These are phyloP conservation scores for Frieseomelitta varia DNA, from an alignment of 1,140 invertebrate genomes.

Conservation along the genomic window DNA sequence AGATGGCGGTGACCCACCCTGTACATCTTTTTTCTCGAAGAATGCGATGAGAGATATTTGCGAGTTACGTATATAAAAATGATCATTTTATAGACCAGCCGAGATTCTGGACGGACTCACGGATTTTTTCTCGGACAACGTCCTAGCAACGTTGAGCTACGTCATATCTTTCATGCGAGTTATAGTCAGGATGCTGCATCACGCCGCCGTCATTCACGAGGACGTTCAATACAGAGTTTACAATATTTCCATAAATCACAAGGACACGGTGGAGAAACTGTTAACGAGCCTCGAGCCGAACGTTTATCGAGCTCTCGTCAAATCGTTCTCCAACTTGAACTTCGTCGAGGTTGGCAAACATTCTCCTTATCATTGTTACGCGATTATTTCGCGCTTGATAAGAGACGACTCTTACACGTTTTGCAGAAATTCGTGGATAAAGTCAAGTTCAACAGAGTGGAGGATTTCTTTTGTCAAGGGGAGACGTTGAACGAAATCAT, in stretches of 20 bases:
- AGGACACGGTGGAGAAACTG: slow-evolving; percentile 68
- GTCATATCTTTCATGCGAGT: slow-evolving; percentile 68
- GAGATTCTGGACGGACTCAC: slow-evolving; percentile 69
- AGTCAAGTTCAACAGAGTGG: slow-evolving; percentile 55
- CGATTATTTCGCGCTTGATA: background rate
- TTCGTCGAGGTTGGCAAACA: slow-evolving; percentile 66
- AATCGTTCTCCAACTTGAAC: slow-evolving; percentile 68
- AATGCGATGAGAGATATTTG: no score
- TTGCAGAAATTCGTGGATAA: slow-evolving; percentile 63
- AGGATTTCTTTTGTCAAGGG: slow-evolving; percentile 81
- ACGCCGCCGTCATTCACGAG: slow-evolving; percentile 72
- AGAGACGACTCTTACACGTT: background rate
- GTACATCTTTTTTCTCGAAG: background rate
- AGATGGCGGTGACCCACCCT: no score
- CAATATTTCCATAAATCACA: slow-evolving; percentile 66
- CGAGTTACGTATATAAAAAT: no score
- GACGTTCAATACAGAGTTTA: slow-evolving; percentile 66
- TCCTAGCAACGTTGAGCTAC: slow-evolving; percentile 71
- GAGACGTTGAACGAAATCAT: slow-evolving; percentile 80
- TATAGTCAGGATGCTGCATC: slow-evolving; percentile 70
- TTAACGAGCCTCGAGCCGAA: slow-evolving; percentile 67
- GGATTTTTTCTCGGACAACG: slow-evolving; percentile 64
- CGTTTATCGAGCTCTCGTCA: slow-evolving; percentile 67
- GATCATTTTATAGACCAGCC: slow-evolving; percentile 54
- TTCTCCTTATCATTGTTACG: background rate